Conservation (phyloP, 1,140 invertebrate species). For the Caenorhabditis briggsae region DNA sequence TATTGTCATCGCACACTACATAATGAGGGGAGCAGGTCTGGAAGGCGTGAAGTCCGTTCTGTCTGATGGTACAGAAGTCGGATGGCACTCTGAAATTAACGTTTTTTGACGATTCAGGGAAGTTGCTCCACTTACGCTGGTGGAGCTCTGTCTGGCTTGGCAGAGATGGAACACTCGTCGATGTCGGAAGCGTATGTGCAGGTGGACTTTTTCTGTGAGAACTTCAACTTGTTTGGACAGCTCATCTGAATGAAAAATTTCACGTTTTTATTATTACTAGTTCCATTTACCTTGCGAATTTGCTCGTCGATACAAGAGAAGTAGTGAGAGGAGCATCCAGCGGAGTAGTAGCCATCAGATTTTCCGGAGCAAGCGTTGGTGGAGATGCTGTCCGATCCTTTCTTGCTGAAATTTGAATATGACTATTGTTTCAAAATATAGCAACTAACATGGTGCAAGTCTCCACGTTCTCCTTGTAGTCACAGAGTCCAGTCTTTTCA, state of each 20-base stretch:
- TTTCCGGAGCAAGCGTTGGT: slow-evolving; percentile 2
- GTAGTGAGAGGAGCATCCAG: slow-evolving; percentile 25
- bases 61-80: slow-evolving; percentile 34
- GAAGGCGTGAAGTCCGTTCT: slow-evolving; percentile 17
- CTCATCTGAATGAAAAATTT: not conserved
- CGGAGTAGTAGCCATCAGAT: slow-evolving; percentile 6
- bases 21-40: slow-evolving; percentile 14
- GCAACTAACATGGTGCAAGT: not conserved
- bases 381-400: slow-evolving; percentile 25
- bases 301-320: slow-evolving; percentile 16
- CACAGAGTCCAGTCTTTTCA: slow-evolving; percentile 6
- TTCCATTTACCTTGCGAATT: not conserved
- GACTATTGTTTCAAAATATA: not conserved
- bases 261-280: not conserved
- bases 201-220: not conserved
- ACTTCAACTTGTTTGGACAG: slow-evolving; percentile 17
- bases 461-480: not conserved
- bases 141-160: not conserved
- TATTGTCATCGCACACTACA: slow-evolving; percentile 4
- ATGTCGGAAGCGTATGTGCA: not conserved
- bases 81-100: not conserved
- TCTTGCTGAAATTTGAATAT: not conserved
- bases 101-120: not conserved
- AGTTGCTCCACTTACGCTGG: not conserved
- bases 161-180: not conserved